Percentiles rank a stretch among this genome's conserved stretches.
These are phyloP conservation scores for Struthidea cinerea DNA, from an alignment of 2,113 vertebrate species.

Conservation along the genomic window DNA sequence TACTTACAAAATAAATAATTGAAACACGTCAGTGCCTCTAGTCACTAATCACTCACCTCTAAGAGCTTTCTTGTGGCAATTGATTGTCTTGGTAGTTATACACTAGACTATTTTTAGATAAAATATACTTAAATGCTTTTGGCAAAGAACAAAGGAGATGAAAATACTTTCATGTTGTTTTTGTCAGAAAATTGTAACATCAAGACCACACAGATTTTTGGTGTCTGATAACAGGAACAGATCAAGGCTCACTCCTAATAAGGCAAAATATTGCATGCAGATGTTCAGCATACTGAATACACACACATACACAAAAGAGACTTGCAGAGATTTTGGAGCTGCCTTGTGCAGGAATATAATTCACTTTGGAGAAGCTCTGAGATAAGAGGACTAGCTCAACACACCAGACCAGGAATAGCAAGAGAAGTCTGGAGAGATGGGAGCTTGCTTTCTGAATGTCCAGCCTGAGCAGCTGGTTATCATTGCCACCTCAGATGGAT, in stretches of 20 bases:
- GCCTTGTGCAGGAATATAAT: not conserved
- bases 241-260: not conserved
- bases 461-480: accelerated
- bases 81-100: not conserved
- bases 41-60: not conserved
- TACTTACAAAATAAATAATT: not conserved
- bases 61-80: not conserved
- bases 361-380: not conserved
- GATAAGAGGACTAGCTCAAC: not conserved
- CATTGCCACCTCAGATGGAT: accelerated
- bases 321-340: not conserved
- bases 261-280: not conserved
- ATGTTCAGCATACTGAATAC: not conserved
- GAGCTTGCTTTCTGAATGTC: accelerated
- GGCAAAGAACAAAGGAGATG: not conserved
- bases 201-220: not conserved
- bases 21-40: not conserved
- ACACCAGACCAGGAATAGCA: accelerated
- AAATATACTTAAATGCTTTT: not conserved
- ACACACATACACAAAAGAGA: not conserved
- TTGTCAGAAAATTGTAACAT: not conserved
- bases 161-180: not conserved
- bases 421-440: not conserved
- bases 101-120: not conserved
- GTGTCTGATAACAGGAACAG: not conserved